These are phyloP conservation scores for Lateolabrax maculatus DNA, from an alignment of 2,797 vertebrate species.

Conservation along the genomic window DNA sequence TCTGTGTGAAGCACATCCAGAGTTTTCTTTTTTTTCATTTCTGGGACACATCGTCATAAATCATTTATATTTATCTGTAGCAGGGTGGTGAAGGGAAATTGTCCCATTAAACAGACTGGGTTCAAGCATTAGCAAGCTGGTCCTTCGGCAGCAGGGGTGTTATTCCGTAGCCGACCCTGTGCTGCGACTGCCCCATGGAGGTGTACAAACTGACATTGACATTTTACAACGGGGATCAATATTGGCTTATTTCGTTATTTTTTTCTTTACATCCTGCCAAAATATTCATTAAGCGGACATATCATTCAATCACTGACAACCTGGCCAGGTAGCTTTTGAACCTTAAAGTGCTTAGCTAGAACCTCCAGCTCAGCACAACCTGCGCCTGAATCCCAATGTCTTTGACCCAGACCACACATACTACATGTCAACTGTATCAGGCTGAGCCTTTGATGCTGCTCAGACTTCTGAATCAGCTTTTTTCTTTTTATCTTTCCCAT, in stretches of 20 bases:
- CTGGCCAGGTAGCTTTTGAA: constrained; percentile 43
- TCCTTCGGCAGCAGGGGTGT: not conserved
- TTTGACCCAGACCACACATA: constrained; percentile 23
- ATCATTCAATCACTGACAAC: constrained; percentile 34
- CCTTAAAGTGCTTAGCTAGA: constrained; percentile 45
- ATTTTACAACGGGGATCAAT: constrained; percentile 20
- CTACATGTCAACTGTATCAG: constrained; percentile 1
- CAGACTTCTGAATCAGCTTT: constrained; percentile 30
- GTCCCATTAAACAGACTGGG: not conserved
- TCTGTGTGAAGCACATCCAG: not conserved
- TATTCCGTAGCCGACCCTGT: constrained; percentile 17
- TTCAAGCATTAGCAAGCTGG: constrained; percentile 15
- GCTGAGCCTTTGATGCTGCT: constrained; percentile 2
- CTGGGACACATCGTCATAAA: no score
- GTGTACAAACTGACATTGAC: not conserved
- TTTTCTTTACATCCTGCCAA: constrained; percentile 17
- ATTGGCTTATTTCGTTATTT: constrained; percentile 1
- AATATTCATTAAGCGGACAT: constrained; percentile 38
- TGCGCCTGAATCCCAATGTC: constrained; percentile 26
- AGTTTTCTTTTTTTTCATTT: not conserved
- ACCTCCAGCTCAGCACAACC: constrained; percentile 43
- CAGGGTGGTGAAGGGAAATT: not conserved
- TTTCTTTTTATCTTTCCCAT: constrained; percentile 9
- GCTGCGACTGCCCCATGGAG: constrained; percentile 4
- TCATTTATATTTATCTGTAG: not conserved